A percentile compares a stretch with the other conserved stretches of the same genome.
phyloP scores from a whole-genome alignment of 2,888 invertebrate genomes.

The Adineta ricciae region DNA sequence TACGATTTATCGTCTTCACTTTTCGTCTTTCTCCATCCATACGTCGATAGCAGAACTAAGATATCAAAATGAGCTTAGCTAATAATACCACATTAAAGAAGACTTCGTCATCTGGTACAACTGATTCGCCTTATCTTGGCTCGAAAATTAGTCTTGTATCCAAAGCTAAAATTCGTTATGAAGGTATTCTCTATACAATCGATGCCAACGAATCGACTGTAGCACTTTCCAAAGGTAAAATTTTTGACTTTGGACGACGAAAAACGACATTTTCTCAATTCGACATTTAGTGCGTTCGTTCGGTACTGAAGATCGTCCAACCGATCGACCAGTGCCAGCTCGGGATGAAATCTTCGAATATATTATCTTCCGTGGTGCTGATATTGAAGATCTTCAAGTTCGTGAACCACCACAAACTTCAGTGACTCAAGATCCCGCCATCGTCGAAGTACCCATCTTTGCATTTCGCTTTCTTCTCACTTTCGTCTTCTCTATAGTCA shows the following conservation, averaged over 20 bases:
- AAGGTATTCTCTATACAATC: slow-evolving; percentile 95
- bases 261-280: slow-evolving; percentile 44
- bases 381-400: slow-evolving; percentile 95
- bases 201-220: slow-evolving; percentile 99
- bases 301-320: slow-evolving; percentile 94
- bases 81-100: neutral
- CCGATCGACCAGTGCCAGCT: slow-evolving; percentile 84
- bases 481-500: neutral
- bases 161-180: slow-evolving; percentile 97
- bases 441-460: slow-evolving; percentile 62
- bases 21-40: neutral
- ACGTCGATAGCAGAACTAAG: neutral
- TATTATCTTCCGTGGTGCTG: slow-evolving; percentile 90
- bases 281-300: slow-evolving; percentile 92
- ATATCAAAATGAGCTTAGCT: slow-evolving; percentile 13
- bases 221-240: slow-evolving; percentile 87
- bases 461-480: neutral
- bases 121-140: slow-evolving; percentile 72
- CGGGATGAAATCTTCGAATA: slow-evolving; percentile 97
- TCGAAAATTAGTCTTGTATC: slow-evolving; percentile 99
- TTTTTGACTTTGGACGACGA: no score
- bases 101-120: slow-evolving; percentile 16
- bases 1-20: neutral
- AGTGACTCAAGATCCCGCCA: slow-evolving; percentile 80
- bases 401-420: slow-evolving; percentile 60